Evolutionary conservation across 2,888 invertebrate species (phyloP).

Genomic region (Orthosia gracilis): DNA sequence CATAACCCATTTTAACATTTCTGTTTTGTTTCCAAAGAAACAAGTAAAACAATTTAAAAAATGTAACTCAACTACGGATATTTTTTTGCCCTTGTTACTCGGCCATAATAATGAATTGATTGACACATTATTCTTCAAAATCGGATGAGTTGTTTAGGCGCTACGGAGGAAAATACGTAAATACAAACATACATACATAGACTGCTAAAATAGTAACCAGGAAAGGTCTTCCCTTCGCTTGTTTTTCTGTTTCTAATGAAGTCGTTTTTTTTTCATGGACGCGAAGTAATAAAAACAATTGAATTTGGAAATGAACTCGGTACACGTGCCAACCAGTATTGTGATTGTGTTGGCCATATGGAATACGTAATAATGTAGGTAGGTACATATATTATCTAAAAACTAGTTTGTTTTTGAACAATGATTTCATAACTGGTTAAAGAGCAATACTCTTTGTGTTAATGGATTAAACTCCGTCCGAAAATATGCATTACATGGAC

Average conservation of each 20-base stretch:
- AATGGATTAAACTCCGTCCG: background rate
- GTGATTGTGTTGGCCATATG: background rate
- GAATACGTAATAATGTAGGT: background rate
- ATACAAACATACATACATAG: no score
- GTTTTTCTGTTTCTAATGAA: background rate
- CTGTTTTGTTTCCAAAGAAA: background rate
- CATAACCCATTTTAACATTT: no score
- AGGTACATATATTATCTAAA: background rate
- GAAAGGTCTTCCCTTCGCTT: no score
- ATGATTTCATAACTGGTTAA: background rate
- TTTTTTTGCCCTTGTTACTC: no score
- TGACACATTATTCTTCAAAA: no score
- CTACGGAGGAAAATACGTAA: no score
- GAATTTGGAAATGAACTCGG: constrained; percentile 8
- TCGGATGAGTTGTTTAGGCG: no score
- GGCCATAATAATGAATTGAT: no score
- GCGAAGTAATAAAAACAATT: constrained; percentile 11
- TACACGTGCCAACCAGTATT: background rate
- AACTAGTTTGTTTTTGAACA: background rate
- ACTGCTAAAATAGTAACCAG: no score
- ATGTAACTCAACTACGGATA: no score
- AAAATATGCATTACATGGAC: no score
- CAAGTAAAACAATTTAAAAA: background rate
- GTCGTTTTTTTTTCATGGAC: background rate
- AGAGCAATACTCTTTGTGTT: background rate